Percentiles rank a stretch among this genome's conserved stretches.
Evolutionary conservation across 2,888 invertebrate species (phyloP).

Genomic region (Galerucella pusilla): DNA sequence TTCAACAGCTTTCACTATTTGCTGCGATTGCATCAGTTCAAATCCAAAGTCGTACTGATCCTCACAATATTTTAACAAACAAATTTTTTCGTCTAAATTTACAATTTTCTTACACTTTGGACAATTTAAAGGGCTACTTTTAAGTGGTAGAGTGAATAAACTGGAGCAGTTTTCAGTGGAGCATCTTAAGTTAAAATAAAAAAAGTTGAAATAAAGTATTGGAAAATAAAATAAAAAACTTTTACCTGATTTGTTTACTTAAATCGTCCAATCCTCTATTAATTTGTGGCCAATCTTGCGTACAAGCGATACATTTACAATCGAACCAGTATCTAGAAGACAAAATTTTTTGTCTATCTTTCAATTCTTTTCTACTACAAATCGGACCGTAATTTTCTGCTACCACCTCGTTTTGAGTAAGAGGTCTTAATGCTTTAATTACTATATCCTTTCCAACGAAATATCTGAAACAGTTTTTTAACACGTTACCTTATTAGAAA

Average conservation of each 20-base stretch:
- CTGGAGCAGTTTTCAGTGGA: conserved; percentile 66
- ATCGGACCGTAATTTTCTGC: conserved; percentile 88
- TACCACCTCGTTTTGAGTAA: conserved; percentile 74
- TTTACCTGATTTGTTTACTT: conserved; percentile 62
- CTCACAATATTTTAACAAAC: conserved; percentile 65
- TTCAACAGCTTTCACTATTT: conserved; percentile 68
- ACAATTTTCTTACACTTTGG: conserved; percentile 67
- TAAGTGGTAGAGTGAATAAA: conserved; percentile 65
- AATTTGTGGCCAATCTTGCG: conserved; percentile 79
- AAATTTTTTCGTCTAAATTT: conserved; percentile 64
- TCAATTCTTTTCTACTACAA: conserved; percentile 70
- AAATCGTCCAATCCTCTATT: conserved; percentile 69
- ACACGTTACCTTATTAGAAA: too few species aligned
- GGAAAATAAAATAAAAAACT: background rate
- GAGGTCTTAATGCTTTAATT: conserved; percentile 74
- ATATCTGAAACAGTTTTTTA: conserved; percentile 67
- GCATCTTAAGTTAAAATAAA: conserved; percentile 64
- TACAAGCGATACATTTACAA: conserved; percentile 79
- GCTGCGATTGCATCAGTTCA: conserved; percentile 68
- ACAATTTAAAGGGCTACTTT: conserved; percentile 65
- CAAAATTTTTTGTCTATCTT: conserved; percentile 73
- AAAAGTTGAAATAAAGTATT: background rate
- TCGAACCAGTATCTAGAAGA: conserved; percentile 82
- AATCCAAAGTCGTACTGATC: conserved; percentile 66
- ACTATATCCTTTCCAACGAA: conserved; percentile 81